Base-by-base conservation (phyloP, 1,140 invertebrate species). In the Leptoteleia sp. region DNA sequence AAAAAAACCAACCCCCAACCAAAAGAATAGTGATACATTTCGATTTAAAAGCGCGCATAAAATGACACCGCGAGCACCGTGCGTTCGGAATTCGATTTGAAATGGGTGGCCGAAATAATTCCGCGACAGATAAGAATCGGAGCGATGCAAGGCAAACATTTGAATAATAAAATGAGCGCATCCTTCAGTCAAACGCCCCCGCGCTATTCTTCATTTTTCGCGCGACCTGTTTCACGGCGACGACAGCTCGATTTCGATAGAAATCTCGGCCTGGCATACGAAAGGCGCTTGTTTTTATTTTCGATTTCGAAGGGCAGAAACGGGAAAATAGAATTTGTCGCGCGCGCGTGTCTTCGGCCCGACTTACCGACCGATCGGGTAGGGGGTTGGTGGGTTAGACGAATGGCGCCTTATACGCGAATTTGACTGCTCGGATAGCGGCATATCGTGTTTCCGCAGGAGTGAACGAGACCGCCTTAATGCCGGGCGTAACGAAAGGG, bases 361-460 rank as follows among this genome's bases (percentile, higher is more conserved):
- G n/a, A n/a, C n/a, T n/a, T n/a, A n/a, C n/a, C n/a, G n/a, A n/a
- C n/a, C n/a, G n/a, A n/a, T n/a, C n/a, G n/a, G n/a, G n/a, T n/a
- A n/a, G n/a, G n/a, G n/a, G n/a, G n/a, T n/a, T n/a, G n/a, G n/a
- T n/a, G n/a, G n/a, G n/a, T n/a, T n/a, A 61, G 27, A 68, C 55
- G 16, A 11, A 54, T 35, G 25, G 22, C 19, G 48, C 5, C 3
- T n/a, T 42, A 12, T 22, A 13, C 27, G 38, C 11, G 45, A 40
- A 37, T 54, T 52, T 61, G 67, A 71, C 54, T 48, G 45, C 35
- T 45, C 6, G 31, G 67, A 27, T 35, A 11, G n/a, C 17, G 35
- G 52, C 35, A 29, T 67, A 88, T 88, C 86, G 81, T 81, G 79
- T 88, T 88, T 88, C 86, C 85, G 76, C 84, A 85, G 84, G 76